Base-by-base conservation (phyloP, 2,113 vertebrate species). In the Oryzias curvinotus region DNA sequence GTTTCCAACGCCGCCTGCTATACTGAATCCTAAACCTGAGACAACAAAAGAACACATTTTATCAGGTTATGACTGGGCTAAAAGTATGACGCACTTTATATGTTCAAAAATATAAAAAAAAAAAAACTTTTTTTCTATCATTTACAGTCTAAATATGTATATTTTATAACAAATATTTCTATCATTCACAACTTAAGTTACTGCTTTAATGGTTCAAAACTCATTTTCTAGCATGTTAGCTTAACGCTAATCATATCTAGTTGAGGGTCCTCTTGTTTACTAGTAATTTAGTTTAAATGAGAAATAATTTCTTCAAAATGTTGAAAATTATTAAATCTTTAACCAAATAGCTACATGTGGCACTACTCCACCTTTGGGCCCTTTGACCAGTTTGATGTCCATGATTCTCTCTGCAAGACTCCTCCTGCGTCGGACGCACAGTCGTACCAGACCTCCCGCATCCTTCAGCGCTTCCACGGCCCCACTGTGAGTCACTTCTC, bases 301-400 rank as follows among this genome's bases (percentile, higher is more conserved):
- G 17, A n/a, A 19, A 48, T 3, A 19, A 3, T 12, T 19, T 18
- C 3, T 36, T 36, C 36, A 12, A 36, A 36, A 36, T 36, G 36
- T 36, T 36, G 12, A 36, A 30, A 47, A 8, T 2, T 47, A 47
- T n/a, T 47, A 16, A 14, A 16, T 17, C 5, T 15, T 18, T 47
- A 18, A 17, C 14, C 30, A 13, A 26, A 21, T 7, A 16, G 26
- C 7, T 49, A 2, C 13, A 14, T 48, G 51, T 64, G 36, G 17
- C 13, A 16, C 50, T 53, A 14, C 42, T 70, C 2, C 86, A 97
- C 97, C 97, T 96, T 99, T 99, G 57, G 97, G 96, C 21, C 97
- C 97, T 91, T 99, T 99, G 68, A 98, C 93, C 50, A 99, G 95
- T 56, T 99, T 98, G 82, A 99, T 92, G 70, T 99, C 97, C 91